Conservation (phyloP, 2,888 invertebrate genomes). For the Pheosia gnoma region DNA sequence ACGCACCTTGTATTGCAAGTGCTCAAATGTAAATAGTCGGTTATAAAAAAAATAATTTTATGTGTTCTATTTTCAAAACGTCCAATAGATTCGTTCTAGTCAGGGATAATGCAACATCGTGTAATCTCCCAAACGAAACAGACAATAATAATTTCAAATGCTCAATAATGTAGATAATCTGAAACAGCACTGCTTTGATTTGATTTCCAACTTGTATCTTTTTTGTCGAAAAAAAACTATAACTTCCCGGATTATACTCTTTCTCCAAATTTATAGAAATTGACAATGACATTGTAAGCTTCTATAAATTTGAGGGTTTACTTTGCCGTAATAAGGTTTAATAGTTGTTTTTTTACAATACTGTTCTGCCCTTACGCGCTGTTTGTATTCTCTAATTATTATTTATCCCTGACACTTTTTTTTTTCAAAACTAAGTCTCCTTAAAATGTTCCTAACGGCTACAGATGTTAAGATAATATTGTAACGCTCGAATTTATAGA, state of each 20-base stretch:
- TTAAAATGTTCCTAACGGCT: conserved; percentile 38
- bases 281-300: too few relatives aligned
- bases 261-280: too few relatives aligned
- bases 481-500: not conserved
- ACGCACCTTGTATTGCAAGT: conserved; percentile 79
- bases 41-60: conserved; percentile 24
- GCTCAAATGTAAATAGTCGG: conserved; percentile 72
- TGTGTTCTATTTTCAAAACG: not conserved
- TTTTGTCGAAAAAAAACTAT: too few relatives aligned
- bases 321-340: too few relatives aligned
- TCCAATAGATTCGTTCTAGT: not conserved
- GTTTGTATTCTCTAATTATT: not conserved
- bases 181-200: too few relatives aligned
- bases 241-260: too few relatives aligned
- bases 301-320: too few relatives aligned
- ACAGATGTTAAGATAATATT: conserved; percentile 18
- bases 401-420: conserved; percentile 14
- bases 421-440: conserved; percentile 24
- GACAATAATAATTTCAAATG: not conserved
- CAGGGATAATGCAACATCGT: conserved; percentile 2
- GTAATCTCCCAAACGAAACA: not conserved
- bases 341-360: too few relatives aligned
- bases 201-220: too few relatives aligned
- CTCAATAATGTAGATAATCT: not conserved
- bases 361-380: too few relatives aligned